phyloP scores from a whole-genome alignment of 2,113 vertebrate genomes.

The Pavo muticus region DNA sequence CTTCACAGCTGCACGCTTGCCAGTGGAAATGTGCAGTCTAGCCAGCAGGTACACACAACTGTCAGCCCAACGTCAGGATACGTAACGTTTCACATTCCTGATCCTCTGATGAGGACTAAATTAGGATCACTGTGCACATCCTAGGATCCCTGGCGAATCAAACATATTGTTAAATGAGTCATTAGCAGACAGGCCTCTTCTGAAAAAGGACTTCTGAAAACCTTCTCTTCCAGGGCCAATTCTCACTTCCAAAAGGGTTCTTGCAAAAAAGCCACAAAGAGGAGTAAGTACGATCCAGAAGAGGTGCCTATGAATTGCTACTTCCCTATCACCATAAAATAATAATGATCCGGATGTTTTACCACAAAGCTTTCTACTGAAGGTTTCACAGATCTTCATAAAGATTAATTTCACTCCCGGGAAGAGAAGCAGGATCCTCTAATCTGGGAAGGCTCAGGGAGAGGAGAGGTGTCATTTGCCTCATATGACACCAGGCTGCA shows the following conservation, averaged over 20 bases:
- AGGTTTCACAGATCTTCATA: neutral
- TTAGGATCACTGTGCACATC: neutral
- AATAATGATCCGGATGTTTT: neutral
- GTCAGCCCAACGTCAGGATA: neutral
- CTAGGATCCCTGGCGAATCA: neutral
- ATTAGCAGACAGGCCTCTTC: neutral
- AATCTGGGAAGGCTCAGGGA: accelerated
- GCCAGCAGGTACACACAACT: neutral
- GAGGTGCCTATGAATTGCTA: neutral
- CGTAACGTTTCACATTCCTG: neutral
- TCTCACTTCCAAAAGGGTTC: neutral
- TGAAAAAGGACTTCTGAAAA: neutral
- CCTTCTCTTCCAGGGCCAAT: neutral
- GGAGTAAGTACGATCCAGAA: neutral
- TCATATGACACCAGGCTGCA: neutral
- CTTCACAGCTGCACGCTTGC: neutral
- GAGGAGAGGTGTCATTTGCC: neutral
- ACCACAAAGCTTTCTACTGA: neutral
- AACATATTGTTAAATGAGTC: neutral
- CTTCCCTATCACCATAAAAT: neutral
- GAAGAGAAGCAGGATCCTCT: neutral
- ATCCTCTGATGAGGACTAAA: neutral
- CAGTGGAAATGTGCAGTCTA: neutral
- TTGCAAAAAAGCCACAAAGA: neutral
- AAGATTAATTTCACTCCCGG: neutral